These are phyloP conservation scores for Anorthoa munda DNA, from an alignment of 2,888 invertebrate species.

Conservation along the genomic window DNA sequence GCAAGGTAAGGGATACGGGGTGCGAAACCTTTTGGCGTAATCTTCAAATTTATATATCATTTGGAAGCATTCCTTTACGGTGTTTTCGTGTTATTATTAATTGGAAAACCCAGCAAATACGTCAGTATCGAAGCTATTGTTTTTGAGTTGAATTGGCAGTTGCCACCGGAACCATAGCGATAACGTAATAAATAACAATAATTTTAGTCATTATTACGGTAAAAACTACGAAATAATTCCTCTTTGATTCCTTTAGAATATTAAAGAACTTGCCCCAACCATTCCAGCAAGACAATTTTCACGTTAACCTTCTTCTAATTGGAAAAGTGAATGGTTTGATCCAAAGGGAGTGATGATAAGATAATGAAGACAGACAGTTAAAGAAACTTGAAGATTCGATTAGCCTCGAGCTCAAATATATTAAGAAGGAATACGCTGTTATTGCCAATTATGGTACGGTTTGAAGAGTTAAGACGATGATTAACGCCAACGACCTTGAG, in stretches of 20 bases:
- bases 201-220: constrained; percentile 1
- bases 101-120: constrained; percentile 16
- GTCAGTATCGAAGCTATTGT: constrained; percentile 5
- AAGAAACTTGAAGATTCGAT: constrained; percentile 54
- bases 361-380: constrained; percentile 54
- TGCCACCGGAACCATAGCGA: not conserved
- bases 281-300: constrained; percentile 1
- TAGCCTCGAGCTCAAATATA: constrained; percentile 39
- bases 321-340: constrained; percentile 45
- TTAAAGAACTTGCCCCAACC: not conserved
- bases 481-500: too few relatives aligned
- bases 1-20: not conserved
- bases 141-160: constrained; percentile 3
- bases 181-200: constrained; percentile 3
- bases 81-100: constrained; percentile 13
- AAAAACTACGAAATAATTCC: not conserved
- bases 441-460: constrained; percentile 30
- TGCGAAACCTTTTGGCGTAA: constrained; percentile 8
- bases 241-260: not conserved
- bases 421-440: constrained; percentile 27
- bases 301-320: constrained; percentile 29
- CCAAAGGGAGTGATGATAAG: constrained; percentile 35
- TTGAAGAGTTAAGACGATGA: constrained; percentile 9
- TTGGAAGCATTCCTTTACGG: not conserved
- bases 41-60: not conserved